Percentiles rank a stretch among this genome's conserved stretches.
phyloP scores from a whole-genome alignment of 2,888 invertebrate species.

The Orgyia antiqua region DNA sequence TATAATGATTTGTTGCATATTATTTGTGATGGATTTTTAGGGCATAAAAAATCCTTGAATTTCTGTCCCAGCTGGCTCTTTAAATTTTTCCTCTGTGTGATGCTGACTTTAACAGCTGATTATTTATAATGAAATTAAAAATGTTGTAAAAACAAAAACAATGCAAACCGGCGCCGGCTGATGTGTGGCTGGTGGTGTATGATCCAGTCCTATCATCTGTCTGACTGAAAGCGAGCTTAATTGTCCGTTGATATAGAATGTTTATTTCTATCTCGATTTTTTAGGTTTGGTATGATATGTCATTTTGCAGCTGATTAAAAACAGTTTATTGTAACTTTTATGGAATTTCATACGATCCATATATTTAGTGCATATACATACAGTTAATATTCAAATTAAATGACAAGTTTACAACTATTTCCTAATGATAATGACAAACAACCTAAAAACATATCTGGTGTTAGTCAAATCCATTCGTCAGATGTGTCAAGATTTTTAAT shows the following conservation, averaged over 20 bases:
- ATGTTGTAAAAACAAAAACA: slow-evolving; percentile 14
- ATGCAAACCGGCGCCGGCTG: slow-evolving; percentile 15
- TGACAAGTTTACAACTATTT: too few species aligned
- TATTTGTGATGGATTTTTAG: slow-evolving; percentile 12
- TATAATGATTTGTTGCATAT: too few species aligned
- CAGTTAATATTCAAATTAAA: too few species aligned
- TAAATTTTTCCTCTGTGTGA: slow-evolving; percentile 8
- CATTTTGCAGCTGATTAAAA: too few species aligned
- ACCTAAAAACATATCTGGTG: slow-evolving; percentile 9
- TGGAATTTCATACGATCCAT: too few species aligned
- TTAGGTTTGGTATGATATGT: too few species aligned
- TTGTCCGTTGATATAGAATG: too few species aligned
- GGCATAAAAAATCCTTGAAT: slow-evolving; percentile 10
- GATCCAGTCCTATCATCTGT: too few species aligned
- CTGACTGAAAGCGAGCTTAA: too few species aligned
- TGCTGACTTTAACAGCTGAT: slow-evolving; percentile 12
- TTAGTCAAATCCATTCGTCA: slow-evolving; percentile 13
- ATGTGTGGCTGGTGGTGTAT: slow-evolving; percentile 12
- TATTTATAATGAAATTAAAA: slow-evolving; percentile 11
- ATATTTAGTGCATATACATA: too few species aligned
- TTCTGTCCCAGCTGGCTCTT: slow-evolving; percentile 9
- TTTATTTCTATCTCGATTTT: too few species aligned
- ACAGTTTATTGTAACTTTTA: too few species aligned
- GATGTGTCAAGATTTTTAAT: slow-evolving; percentile 20
- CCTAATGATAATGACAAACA: slow-evolving; percentile 5